Evolutionary conservation across 1,140 invertebrate genomes (phyloP).

Genomic region (Zeugodacus cucurbitae): DNA sequence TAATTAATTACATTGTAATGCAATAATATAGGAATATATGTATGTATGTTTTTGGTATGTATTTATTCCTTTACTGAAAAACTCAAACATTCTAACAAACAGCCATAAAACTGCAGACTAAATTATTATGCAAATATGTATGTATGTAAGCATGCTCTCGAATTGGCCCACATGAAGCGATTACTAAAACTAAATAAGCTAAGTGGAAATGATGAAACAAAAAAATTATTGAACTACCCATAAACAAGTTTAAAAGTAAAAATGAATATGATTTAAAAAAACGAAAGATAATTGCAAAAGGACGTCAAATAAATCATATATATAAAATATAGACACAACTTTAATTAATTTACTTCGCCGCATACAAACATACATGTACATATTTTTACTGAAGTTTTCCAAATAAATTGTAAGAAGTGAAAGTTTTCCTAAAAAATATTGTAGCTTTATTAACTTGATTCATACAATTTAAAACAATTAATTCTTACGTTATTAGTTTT

Average conservation of each 20-base stretch:
- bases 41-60: background rate
- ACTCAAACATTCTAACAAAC: background rate
- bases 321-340: background rate
- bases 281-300: background rate
- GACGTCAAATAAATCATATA: background rate
- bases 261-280: too few relatives aligned
- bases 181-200: background rate
- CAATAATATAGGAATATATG: background rate
- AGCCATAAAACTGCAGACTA: background rate
- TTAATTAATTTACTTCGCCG: slow-evolving; percentile 23
- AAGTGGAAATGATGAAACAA: background rate
- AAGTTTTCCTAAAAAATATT: slow-evolving; percentile 38
- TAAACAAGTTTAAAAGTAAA: background rate
- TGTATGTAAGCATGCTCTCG: background rate
- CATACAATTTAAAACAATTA: background rate
- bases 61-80: background rate
- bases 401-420: slow-evolving; percentile 65
- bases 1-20: background rate
- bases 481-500: background rate
- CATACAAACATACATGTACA: slow-evolving; percentile 2
- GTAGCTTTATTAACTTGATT: background rate
- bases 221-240: background rate
- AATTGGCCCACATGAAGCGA: background rate
- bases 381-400: slow-evolving; percentile 56
- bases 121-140: background rate